A percentile compares a stretch with the other conserved stretches of the same genome.
phyloP scores from a whole-genome alignment of 2,888 invertebrate species.

The Fragum sueziense region DNA sequence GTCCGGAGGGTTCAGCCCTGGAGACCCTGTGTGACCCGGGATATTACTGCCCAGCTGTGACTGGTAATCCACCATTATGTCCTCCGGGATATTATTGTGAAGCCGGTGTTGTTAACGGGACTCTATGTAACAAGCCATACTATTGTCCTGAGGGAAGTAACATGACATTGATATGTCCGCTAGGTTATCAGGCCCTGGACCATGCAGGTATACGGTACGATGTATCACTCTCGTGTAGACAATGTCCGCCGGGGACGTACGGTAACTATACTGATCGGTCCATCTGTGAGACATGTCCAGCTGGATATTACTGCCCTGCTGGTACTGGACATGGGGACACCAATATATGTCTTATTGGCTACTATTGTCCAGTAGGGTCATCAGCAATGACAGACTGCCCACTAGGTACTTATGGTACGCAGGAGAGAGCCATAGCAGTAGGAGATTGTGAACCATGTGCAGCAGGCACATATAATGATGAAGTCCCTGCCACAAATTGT shows the following conservation, averaged over 20 bases:
- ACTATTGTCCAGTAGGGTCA: conserved; percentile 75
- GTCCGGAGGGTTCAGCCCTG: conserved; percentile 74
- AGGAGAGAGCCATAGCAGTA: conserved; percentile 54
- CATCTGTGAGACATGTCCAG: conserved; percentile 75
- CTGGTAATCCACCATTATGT: conserved; percentile 76
- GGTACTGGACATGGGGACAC: conserved; percentile 73
- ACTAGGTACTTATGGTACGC: conserved; percentile 71
- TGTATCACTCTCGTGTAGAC: conserved; percentile 68
- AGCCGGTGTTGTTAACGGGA: conserved; percentile 73
- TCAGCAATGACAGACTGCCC: conserved; percentile 70
- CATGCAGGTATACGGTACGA: conserved; percentile 73
- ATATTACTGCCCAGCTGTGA: conserved; percentile 75
- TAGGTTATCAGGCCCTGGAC: conserved; percentile 74
- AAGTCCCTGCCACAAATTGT: conserved; percentile 70
- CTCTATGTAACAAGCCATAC: conserved; percentile 72
- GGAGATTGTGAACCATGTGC: conserved; percentile 73
- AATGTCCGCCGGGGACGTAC: conserved; percentile 78
- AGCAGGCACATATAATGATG: conserved; percentile 71
- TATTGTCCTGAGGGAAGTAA: conserved; percentile 79
- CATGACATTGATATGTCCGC: conserved; percentile 73
- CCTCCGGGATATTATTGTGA: conserved; percentile 79
- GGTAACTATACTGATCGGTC: conserved; percentile 75
- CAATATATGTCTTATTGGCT: conserved; percentile 72
- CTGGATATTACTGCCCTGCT: conserved; percentile 80
- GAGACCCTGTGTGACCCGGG: conserved; percentile 75